phyloP scores from a whole-genome alignment of 2,888 invertebrate genomes.

The Pandemis cinnamomeana region DNA sequence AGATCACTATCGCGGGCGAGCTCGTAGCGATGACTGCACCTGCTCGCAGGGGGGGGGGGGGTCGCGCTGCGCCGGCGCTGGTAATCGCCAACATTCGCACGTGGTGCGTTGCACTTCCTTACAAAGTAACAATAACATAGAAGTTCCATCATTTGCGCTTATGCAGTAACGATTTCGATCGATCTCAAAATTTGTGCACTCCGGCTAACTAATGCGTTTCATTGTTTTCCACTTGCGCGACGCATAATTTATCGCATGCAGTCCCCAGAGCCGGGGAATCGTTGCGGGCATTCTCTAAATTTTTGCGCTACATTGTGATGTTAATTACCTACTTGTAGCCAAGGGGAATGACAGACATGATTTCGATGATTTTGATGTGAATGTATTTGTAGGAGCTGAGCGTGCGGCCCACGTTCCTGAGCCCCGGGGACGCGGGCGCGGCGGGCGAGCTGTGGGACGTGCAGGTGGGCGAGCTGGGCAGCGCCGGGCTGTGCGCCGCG shows the following conservation, averaged over 20 bases:
- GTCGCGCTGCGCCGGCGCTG: conserved; percentile 46
- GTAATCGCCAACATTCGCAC: conserved; percentile 26
- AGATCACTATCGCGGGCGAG: neutral
- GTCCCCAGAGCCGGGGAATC: too few species aligned
- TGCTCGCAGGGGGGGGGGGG: conserved; percentile 25
- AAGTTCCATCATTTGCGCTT: too few species aligned
- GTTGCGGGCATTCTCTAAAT: too few species aligned
- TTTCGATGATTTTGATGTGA: too few species aligned
- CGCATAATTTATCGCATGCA: too few species aligned
- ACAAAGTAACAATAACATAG: neutral
- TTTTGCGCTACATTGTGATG: too few species aligned
- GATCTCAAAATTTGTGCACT: too few species aligned
- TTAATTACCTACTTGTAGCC: too few species aligned
- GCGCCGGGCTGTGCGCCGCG: conserved; percentile 86
- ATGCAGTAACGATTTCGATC: too few species aligned
- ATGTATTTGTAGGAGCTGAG: conserved; percentile 30
- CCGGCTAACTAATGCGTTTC: too few species aligned
- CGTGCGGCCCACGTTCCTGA: conserved; percentile 42
- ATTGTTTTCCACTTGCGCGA: too few species aligned
- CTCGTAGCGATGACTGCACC: conserved; percentile 37
- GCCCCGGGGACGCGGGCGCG: conserved; percentile 37
- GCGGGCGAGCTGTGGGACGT: conserved; percentile 35
- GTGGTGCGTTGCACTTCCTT: conserved; percentile 11
- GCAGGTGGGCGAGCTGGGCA: conserved; percentile 76
- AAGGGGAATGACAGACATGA: too few species aligned